These are phyloP conservation scores for Pterophyllum scalare DNA, from an alignment of 2,113 vertebrate genomes.

Conservation along the genomic window DNA sequence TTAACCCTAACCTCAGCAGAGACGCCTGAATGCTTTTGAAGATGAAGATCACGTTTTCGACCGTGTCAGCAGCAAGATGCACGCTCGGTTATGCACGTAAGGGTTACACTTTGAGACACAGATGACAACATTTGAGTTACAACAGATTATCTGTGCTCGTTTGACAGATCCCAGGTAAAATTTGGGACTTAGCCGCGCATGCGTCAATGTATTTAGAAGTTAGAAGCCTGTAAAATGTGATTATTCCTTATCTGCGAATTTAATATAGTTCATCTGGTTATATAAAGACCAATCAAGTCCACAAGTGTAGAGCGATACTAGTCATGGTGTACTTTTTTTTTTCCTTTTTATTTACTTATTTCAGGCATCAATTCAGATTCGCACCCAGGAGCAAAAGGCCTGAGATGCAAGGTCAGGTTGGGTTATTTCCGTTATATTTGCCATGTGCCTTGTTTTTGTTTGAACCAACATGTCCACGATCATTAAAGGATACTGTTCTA, in stretches of 20 bases:
- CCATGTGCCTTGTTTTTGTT: constrained; percentile 79
- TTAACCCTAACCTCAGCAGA: constrained; percentile 49
- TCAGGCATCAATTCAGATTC: constrained; percentile 41
- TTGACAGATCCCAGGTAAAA: neutral
- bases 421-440: constrained; percentile 80
- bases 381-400: constrained; percentile 30
- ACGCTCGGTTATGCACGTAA: neutral
- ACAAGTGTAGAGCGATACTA: constrained; percentile 28
- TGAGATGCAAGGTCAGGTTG: neutral
- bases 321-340: constrained; percentile 27
- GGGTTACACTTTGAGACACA: neutral
- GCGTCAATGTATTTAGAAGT: neutral
- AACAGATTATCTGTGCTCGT: neutral
- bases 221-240: neutral
- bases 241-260: neutral
- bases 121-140: neutral
- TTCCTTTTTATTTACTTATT: too few species aligned
- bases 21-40: neutral
- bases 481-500: constrained; percentile 23
- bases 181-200: neutral
- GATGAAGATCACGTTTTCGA: constrained; percentile 12
- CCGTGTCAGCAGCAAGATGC: neutral
- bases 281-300: constrained; percentile 42
- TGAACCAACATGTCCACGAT: constrained; percentile 70
- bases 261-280: constrained; percentile 21